These are phyloP conservation scores for Anastatus disparis DNA, from an alignment of 1,140 invertebrate species.

Conservation along the genomic window DNA sequence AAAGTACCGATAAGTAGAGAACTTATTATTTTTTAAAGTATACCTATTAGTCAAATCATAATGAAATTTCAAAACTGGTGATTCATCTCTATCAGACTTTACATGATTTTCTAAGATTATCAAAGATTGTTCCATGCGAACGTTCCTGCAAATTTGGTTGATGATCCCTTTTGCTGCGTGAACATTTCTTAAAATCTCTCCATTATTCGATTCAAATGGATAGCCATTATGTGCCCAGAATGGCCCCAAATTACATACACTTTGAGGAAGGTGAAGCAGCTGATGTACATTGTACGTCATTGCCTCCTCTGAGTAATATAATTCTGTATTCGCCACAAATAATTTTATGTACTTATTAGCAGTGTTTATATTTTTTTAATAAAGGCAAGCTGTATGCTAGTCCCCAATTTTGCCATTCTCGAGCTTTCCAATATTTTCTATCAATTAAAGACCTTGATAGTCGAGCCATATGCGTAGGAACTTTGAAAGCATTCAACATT, in stretches of 20 bases:
- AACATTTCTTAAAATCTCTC: conserved; percentile 29
- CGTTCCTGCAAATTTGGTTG: conserved; percentile 20
- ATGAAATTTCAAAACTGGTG: too few relatives aligned
- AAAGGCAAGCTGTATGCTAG: conserved; percentile 40
- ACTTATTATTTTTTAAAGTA: too few relatives aligned
- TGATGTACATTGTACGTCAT: conserved; percentile 18
- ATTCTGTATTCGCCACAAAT: conserved; percentile 8
- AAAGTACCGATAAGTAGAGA: too few relatives aligned
- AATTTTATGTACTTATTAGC: background rate
- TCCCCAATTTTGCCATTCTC: conserved; percentile 37
- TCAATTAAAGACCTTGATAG: conserved; percentile 13
- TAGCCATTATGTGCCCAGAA: conserved; percentile 37
- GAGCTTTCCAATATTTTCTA: conserved; percentile 30
- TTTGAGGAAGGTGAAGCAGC: conserved; percentile 37
- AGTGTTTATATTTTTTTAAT: background rate
- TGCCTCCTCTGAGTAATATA: conserved; percentile 22
- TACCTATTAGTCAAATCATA: too few relatives aligned
- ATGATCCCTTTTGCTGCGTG: conserved; percentile 42
- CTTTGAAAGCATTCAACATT: conserved; percentile 3
- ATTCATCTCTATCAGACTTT: too few relatives aligned
- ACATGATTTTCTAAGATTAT: too few relatives aligned
- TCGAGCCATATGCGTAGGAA: conserved; percentile 30
- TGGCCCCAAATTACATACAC: conserved; percentile 38
- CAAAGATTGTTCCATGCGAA: background rate
- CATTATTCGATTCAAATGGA: conserved; percentile 41